phyloP scores from a whole-genome alignment of 2,113 vertebrate species.

The Nerophis ophidion region DNA sequence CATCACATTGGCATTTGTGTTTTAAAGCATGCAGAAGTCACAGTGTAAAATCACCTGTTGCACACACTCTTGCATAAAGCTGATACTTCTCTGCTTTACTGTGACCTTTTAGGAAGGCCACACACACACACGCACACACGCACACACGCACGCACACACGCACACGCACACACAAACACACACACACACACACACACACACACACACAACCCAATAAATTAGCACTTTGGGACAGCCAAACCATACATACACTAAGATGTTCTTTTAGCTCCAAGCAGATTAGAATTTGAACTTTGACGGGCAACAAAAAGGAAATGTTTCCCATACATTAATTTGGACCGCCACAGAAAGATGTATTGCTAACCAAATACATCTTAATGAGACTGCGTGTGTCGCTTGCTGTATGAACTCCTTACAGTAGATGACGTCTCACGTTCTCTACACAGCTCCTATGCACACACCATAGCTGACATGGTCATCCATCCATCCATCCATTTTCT shows the following conservation, averaged over 20 bases:
- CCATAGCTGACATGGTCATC: too few species aligned
- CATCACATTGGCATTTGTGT: constrained; percentile 36
- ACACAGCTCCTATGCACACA: too few species aligned
- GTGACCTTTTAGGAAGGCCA: constrained; percentile 45
- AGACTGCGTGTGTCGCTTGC: too few species aligned
- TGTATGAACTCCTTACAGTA: too few species aligned
- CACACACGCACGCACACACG: not conserved
- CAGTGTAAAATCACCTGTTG: constrained; percentile 17
- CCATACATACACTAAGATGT: not conserved
- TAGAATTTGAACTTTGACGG: not conserved
- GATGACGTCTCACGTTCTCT: too few species aligned
- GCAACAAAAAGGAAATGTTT: not conserved
- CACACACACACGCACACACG: constrained; percentile 2
- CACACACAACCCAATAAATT: constrained; percentile 23
- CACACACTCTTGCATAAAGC: constrained; percentile 25
- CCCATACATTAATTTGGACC: too few species aligned
- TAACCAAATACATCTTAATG: too few species aligned
- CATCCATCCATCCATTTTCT: too few species aligned
- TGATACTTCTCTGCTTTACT: constrained; percentile 31
- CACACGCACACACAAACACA: constrained; percentile 4
- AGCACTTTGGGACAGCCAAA: constrained; percentile 5
- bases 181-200: not conserved
- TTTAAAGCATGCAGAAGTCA: constrained; percentile 6
- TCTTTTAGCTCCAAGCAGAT: not conserved
- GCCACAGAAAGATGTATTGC: too few species aligned